Conservation (phyloP, 2,797 vertebrate species). For the Salmo trutta region DNA sequence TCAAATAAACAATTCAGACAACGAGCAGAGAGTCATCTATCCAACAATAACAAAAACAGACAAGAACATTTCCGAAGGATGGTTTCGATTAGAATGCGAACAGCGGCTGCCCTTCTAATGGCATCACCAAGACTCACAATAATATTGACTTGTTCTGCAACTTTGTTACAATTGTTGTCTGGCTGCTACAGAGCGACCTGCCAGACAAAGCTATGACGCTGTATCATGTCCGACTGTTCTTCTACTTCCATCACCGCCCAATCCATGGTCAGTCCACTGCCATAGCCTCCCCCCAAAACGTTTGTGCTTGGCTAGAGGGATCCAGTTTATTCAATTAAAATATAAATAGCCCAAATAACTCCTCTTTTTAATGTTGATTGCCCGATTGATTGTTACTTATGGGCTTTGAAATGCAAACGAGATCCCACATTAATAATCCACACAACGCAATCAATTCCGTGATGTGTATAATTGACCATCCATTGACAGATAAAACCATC, state of each 20-base stretch:
- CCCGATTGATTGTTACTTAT: not conserved
- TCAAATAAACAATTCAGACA: not conserved
- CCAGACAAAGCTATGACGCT: constrained; percentile 17
- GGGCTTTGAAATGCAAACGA: not conserved
- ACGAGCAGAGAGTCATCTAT: not conserved
- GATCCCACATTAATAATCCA: not conserved
- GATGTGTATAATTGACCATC: not conserved
- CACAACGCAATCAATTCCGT: not conserved
- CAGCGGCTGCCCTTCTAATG: not conserved
- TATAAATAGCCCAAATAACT: not conserved
- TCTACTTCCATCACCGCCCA: not conserved
- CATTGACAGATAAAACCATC: not conserved
- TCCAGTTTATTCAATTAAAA: not conserved
- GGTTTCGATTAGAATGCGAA: not conserved
- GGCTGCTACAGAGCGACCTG: not conserved
- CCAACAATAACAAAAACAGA: not conserved
- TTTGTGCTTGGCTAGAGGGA: not conserved
- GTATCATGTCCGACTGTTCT: constrained; percentile 9
- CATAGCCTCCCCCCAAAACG: not conserved
- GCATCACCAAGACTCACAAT: not conserved
- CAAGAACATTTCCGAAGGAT: not conserved
- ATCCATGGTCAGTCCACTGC: not conserved
- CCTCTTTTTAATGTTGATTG: not conserved
- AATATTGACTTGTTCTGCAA: not conserved
- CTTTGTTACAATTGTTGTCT: constrained; percentile 14